Evolutionary conservation across 2,113 vertebrate species (phyloP).

Genomic region (Albula goreensis): DNA sequence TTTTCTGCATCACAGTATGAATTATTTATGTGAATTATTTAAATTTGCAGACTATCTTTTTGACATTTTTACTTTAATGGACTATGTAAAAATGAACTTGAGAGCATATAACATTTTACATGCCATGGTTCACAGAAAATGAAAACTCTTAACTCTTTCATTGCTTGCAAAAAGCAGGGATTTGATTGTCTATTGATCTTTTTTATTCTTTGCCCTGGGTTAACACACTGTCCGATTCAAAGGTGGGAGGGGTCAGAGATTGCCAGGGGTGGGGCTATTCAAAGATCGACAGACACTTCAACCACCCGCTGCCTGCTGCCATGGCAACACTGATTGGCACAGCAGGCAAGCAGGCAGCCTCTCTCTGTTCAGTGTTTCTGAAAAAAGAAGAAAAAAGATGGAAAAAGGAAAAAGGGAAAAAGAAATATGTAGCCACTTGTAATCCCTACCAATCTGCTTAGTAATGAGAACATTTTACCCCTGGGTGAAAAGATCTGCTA

Average conservation of each 20-base stretch:
- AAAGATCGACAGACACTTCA: conserved; percentile 56
- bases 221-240: conserved; percentile 28
- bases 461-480: conserved; percentile 61
- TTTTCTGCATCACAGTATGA: too few species aligned
- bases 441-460: conserved; percentile 60
- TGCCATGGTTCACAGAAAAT: neutral
- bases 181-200: conserved; percentile 13
- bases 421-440: conserved; percentile 57
- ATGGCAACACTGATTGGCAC: conserved; percentile 59
- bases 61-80: neutral
- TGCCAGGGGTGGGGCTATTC: conserved; percentile 19
- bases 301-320: conserved; percentile 60
- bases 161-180: neutral
- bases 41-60: neutral
- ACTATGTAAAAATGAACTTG: neutral
- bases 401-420: conserved; percentile 45
- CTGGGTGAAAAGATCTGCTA: conserved; percentile 63
- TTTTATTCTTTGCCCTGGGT: conserved; percentile 36
- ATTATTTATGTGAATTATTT: neutral
- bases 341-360: conserved; percentile 54
- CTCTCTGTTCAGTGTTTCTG: conserved; percentile 40
- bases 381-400: conserved; percentile 41
- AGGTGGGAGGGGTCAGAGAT: conserved; percentile 9
- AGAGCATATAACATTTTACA: neutral
- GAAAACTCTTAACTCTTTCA: neutral